Conservation (phyloP, 2,113 vertebrate species). For the Australoheros scitulus region DNA sequence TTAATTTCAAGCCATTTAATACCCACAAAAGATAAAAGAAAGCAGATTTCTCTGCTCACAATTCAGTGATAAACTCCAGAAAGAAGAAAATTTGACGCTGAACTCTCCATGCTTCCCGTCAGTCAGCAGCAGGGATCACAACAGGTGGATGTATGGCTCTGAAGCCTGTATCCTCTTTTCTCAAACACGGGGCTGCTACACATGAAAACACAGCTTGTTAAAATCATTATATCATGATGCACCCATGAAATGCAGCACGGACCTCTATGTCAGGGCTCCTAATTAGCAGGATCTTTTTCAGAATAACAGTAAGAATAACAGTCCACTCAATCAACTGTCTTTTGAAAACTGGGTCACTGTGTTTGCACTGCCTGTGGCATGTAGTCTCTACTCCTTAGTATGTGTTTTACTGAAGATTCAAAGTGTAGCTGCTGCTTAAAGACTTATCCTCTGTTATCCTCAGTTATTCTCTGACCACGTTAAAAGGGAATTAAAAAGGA, state of each 20-base stretch:
- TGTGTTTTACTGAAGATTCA: not conserved
- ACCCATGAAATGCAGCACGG: not conserved
- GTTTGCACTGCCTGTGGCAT: not conserved
- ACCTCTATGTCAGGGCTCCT: not conserved
- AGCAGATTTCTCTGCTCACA: not conserved
- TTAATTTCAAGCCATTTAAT: not conserved
- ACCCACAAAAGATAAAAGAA: not conserved
- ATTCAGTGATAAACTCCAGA: not conserved
- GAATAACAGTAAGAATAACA: not conserved
- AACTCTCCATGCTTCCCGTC: not conserved
- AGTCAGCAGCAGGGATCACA: not conserved
- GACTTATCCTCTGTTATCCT: not conserved
- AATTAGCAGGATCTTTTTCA: not conserved
- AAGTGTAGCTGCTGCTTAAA: not conserved
- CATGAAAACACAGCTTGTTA: not conserved
- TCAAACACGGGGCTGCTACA: not conserved
- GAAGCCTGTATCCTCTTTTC: not conserved
- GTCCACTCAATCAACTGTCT: not conserved
- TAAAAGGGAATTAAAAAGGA: not conserved
- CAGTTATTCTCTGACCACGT: not conserved
- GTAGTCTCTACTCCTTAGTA: not conserved
- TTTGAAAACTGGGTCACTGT: conserved; percentile 3
- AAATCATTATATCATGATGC: not conserved
- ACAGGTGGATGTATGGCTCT: not conserved
- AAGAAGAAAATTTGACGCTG: not conserved